Evolutionary conservation across 2,888 invertebrate genomes (phyloP).

Genomic region (Candidula unifasciata): DNA sequence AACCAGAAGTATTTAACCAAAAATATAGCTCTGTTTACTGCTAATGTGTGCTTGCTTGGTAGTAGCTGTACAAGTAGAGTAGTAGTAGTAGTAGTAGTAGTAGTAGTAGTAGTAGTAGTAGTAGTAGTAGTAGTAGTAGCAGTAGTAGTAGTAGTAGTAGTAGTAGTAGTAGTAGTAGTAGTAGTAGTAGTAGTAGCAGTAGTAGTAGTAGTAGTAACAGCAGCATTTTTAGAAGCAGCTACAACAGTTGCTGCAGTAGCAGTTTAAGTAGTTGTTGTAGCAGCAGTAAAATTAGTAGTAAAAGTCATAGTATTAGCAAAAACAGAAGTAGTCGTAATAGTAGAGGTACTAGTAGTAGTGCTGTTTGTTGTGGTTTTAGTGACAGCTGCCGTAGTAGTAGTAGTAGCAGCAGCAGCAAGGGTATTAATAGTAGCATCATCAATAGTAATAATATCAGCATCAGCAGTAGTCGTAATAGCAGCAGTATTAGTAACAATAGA

Average conservation of each 20-base stretch:
- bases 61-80: too few species aligned
- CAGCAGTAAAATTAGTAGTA: too few species aligned
- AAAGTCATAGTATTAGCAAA: too few species aligned
- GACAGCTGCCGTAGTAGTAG: background rate
- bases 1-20: too few species aligned
- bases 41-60: too few species aligned
- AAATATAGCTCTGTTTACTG: too few species aligned
- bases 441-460: constrained; percentile 5
- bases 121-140: constrained; percentile 43
- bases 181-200: constrained; percentile 26
- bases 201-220: constrained; percentile 29
- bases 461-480: constrained; percentile 1
- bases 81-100: background rate
- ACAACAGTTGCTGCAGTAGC: too few species aligned
- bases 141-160: constrained; percentile 40
- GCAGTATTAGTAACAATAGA: background rate
- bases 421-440: background rate
- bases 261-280: too few species aligned
- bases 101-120: constrained; percentile 35
- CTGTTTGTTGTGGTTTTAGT: too few species aligned
- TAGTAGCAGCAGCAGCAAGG: background rate
- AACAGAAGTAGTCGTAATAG: too few species aligned
- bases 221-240: background rate
- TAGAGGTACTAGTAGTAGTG: too few species aligned
- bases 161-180: constrained; percentile 40